Base-by-base conservation (phyloP, 2,888 invertebrate genomes). In the Meandrusa payeni region DNA sequence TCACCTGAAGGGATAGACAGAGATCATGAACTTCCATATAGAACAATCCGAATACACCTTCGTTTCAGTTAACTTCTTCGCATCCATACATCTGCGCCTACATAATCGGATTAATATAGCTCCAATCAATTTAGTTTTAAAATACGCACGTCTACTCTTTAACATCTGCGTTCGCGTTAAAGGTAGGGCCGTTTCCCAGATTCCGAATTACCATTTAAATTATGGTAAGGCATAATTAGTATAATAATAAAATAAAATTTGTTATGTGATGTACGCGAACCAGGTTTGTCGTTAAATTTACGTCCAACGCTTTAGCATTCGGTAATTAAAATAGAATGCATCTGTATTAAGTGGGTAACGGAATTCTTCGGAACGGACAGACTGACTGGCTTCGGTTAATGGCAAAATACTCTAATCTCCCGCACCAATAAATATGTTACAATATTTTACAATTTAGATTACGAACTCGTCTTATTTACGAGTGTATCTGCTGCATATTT, bases 41-140 rank as follows among this genome's bases (percentile, higher is more conserved):
- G n/a, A n/a, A n/a, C n/a, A n/a, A n/a, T n/a, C n/a, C n/a, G n/a
- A n/a, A n/a, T n/a, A n/a, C n/a, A n/a, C n/a, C n/a, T n/a, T n/a
- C n/a, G n/a, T n/a, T n/a, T n/a, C n/a, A n/a, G n/a, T n/a, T n/a
- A n/a, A n/a, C n/a, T n/a, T n/a, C n/a, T n/a, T n/a, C n/a, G n/a
- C n/a, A n/a, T n/a, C n/a, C n/a, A n/a, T n/a, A n/a, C n/a, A n/a
- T n/a, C n/a, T n/a, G n/a, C n/a, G n/a, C n/a, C n/a, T n/a, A n/a
- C n/a, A n/a, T n/a, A n/a, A n/a, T n/a, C n/a, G 9, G 11, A 46
- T 48, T 45, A 48, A 47, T 47, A 43, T 40, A 41, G 39, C 44
- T 47, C 43, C 47, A 46, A 50, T 48, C 50, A 50, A 50, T 48
- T 46, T 48, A 7, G 34, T 43, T 48, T 43, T 41, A 50, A 50